Conservation (phyloP, 2,113 vertebrate genomes). For the Aldabrachelys gigantea region DNA sequence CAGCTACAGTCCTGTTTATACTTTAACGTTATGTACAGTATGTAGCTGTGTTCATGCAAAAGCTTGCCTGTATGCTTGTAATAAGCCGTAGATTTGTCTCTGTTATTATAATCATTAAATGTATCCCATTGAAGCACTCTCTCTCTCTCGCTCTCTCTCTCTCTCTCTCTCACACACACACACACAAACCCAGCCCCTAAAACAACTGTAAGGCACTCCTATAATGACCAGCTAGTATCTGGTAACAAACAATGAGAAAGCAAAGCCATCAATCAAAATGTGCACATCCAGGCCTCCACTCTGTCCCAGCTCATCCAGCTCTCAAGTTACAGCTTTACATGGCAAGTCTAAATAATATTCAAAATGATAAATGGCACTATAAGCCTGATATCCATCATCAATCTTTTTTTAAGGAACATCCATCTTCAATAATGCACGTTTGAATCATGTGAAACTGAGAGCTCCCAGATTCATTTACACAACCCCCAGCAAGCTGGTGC, state of each 20-base stretch:
- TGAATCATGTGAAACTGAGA: constrained; percentile 90
- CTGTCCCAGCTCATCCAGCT: constrained; percentile 90
- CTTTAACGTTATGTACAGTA: constrained; percentile 39
- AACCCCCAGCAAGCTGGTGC: constrained; percentile 86
- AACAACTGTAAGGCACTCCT: constrained; percentile 72
- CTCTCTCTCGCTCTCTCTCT: not conserved
- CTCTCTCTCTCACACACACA: constrained; percentile 11
- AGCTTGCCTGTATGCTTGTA: constrained; percentile 43
- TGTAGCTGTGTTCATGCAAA: constrained; percentile 19
- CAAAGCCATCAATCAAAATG: constrained; percentile 91
- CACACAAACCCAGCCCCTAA: constrained; percentile 55
- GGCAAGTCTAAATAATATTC: constrained; percentile 99
- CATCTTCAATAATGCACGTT: constrained; percentile 95
- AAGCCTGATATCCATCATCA: constrained; percentile 98
- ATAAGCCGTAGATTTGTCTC: constrained; percentile 46
- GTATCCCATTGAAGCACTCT: constrained; percentile 44
- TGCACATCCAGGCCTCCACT: constrained; percentile 87
- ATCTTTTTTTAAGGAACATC: constrained; percentile 99
- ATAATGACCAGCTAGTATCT: constrained; percentile 86
- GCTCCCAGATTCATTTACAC: constrained; percentile 88
- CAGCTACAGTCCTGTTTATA: constrained; percentile 46
- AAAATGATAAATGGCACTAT: constrained; percentile 97
- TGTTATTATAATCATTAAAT: constrained; percentile 63
- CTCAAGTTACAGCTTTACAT: constrained; percentile 99
- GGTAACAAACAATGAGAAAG: constrained; percentile 90